Percentiles rank a stretch among this genome's conserved stretches.
Conservation (phyloP, 2,888 invertebrate species). For the Creontiades dilutus region DNA sequence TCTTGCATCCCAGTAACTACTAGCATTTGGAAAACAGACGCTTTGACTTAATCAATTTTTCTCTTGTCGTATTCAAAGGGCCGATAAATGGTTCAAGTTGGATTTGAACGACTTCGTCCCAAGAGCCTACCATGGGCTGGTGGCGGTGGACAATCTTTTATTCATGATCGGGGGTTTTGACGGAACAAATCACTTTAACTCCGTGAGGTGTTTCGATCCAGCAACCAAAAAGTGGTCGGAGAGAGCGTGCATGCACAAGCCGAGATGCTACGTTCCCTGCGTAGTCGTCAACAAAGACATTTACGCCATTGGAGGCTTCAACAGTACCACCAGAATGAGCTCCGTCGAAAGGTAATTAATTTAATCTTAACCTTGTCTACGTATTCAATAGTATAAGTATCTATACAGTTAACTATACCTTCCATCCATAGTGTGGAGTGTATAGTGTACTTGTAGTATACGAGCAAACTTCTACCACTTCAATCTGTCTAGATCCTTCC, state of each 20-base stretch:
- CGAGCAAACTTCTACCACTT: too few relatives aligned
- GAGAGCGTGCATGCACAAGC: constrained; percentile 89
- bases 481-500: too few relatives aligned
- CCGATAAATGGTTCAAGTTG: constrained; percentile 88
- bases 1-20: too few relatives aligned
- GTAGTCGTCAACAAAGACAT: constrained; percentile 85
- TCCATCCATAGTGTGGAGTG: too few relatives aligned
- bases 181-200: constrained; percentile 87
- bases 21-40: too few relatives aligned
- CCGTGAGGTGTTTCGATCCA: constrained; percentile 89
- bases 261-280: constrained; percentile 89
- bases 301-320: constrained; percentile 91
- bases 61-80: constrained; percentile 79
- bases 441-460: too few relatives aligned
- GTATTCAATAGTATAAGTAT: too few relatives aligned
- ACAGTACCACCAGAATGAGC: constrained; percentile 87
- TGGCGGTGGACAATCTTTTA: constrained; percentile 84
- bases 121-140: constrained; percentile 89
- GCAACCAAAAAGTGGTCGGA: constrained; percentile 87
- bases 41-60: constrained; percentile 57
- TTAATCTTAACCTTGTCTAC: too few relatives aligned
- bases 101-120: constrained; percentile 84
- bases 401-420: too few relatives aligned
- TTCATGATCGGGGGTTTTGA: constrained; percentile 92
- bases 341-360: constrained; percentile 88